Percentiles rank a stretch among this genome's conserved stretches.
phyloP scores from a whole-genome alignment of 2,888 invertebrate species.

The Torymus aiolomorphi region DNA sequence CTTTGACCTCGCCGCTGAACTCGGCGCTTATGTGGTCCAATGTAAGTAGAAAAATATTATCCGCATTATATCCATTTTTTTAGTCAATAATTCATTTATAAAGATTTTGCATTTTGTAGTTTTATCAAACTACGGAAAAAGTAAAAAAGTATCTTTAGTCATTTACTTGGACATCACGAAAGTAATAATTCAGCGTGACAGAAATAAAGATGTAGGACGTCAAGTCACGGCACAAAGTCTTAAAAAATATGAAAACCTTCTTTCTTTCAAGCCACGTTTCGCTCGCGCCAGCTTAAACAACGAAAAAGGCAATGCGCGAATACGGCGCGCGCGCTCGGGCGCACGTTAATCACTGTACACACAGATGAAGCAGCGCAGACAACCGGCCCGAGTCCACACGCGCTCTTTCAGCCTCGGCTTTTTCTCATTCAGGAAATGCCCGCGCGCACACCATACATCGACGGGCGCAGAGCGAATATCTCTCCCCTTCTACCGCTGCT shows the following conservation, averaged over 20 bases:
- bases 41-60: constrained; percentile 81
- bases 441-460: neutral
- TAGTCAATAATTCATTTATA: too few species aligned
- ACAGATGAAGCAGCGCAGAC: neutral
- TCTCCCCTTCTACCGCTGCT: neutral
- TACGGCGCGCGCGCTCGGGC: too few species aligned
- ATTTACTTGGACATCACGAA: too few species aligned
- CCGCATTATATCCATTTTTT: neutral
- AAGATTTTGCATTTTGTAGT: too few species aligned
- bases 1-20: constrained; percentile 92
- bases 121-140: too few species aligned
- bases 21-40: constrained; percentile 95
- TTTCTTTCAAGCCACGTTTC: too few species aligned
- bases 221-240: neutral
- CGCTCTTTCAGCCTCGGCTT: neutral
- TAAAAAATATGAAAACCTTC: too few species aligned
- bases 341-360: constrained; percentile 27
- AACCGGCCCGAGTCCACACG: constrained; percentile 4
- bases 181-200: too few species aligned
- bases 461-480: neutral
- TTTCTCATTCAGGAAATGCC: constrained; percentile 12
- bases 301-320: constrained; percentile 12
- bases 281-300: neutral
- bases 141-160: too few species aligned
- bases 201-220: neutral